phyloP scores from a whole-genome alignment of 1,140 invertebrate genomes.

The Oryzaephilus surinamensis region DNA sequence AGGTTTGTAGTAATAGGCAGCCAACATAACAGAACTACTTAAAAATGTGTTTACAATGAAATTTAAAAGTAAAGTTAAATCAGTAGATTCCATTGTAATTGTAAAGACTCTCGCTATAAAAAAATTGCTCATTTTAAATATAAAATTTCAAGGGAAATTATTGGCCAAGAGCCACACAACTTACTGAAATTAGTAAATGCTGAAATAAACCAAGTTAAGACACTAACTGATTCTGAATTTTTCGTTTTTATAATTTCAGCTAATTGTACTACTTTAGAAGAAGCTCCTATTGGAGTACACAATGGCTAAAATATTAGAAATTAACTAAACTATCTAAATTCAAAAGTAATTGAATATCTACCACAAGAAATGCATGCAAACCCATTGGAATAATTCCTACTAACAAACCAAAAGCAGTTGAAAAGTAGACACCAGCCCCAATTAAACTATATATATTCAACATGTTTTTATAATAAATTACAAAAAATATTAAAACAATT shows the following conservation, averaged over 20 bases:
- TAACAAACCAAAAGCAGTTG: slow-evolving; percentile 39
- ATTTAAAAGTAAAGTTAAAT: slow-evolving; percentile 49
- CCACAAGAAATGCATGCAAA: slow-evolving; percentile 47
- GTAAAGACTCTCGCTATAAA: slow-evolving; percentile 55
- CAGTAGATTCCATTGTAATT: slow-evolving; percentile 53
- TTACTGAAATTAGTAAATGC: slow-evolving; percentile 55
- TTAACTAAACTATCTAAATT: slow-evolving; percentile 2
- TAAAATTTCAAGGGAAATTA: too few species aligned
- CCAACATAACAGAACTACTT: slow-evolving; percentile 45
- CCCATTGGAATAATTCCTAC: slow-evolving; percentile 43
- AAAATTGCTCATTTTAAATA: slow-evolving; percentile 16
- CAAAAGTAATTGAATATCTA: slow-evolving; percentile 38
- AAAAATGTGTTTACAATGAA: slow-evolving; percentile 50
- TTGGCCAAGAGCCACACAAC: too few species aligned
- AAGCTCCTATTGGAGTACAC: slow-evolving; percentile 57
- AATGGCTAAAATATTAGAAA: slow-evolving; percentile 41
- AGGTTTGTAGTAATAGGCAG: slow-evolving; percentile 44
- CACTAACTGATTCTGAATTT: slow-evolving; percentile 53
- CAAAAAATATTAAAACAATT: slow-evolving; percentile 52
- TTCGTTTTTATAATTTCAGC: slow-evolving; percentile 47
- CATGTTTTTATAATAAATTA: slow-evolving; percentile 47
- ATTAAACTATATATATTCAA: slow-evolving; percentile 36
- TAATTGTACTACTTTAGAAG: slow-evolving; percentile 57
- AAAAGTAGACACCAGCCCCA: slow-evolving; percentile 40
- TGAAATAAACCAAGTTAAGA: slow-evolving; percentile 58